Conservation (phyloP, 2,888 invertebrate genomes). For the Plagiodera versicolora region DNA sequence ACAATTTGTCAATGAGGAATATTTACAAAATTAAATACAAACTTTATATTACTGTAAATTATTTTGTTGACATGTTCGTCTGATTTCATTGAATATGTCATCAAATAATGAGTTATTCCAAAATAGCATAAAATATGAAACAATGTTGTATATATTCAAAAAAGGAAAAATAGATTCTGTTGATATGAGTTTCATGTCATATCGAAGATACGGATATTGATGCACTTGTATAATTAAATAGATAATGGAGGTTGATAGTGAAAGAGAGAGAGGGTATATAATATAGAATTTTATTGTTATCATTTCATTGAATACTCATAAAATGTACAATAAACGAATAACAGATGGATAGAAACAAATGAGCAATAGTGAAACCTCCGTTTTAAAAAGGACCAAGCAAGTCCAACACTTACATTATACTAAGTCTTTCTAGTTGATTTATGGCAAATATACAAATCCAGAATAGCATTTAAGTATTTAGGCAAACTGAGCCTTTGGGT, state of each 20-base stretch:
- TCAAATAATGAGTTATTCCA: no score
- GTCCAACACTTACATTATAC: constrained; percentile 46
- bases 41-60: no score
- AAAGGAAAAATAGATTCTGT: background rate
- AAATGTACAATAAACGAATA: constrained; percentile 57
- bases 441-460: constrained; percentile 56
- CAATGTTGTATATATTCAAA: no score
- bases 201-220: background rate
- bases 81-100: no score
- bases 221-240: constrained; percentile 4
- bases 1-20: no score
- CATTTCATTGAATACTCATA: constrained; percentile 56
- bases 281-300: constrained; percentile 57
- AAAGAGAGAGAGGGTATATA: constrained; percentile 47
- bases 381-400: constrained; percentile 51
- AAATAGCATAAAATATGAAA: no score
- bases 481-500: constrained; percentile 47
- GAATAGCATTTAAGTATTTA: constrained; percentile 51
- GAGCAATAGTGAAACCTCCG: constrained; percentile 57
- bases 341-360: constrained; percentile 57
- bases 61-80: no score
- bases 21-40: no score
- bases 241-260: background rate
- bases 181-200: background rate
- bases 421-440: constrained; percentile 43